phyloP scores from a whole-genome alignment of 2,888 invertebrate species.

The Plusia festucae region DNA sequence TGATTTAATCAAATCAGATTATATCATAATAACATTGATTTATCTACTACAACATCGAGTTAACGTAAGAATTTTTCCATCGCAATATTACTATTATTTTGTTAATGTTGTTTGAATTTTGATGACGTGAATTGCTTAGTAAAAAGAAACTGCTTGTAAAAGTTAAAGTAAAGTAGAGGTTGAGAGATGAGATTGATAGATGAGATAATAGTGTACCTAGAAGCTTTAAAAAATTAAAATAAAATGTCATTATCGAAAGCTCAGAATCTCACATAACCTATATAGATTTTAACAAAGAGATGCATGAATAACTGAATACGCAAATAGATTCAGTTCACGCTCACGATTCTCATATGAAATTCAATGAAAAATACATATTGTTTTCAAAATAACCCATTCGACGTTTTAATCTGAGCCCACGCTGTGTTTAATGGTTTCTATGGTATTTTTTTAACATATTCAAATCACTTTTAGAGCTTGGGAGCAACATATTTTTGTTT shows the following conservation, averaged over 20 bases:
- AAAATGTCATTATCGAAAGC: neutral
- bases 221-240: neutral
- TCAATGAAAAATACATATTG: conserved; percentile 44
- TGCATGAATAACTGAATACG: conserved; percentile 47
- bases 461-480: conserved; percentile 15
- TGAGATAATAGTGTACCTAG: too few species aligned
- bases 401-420: conserved; percentile 16
- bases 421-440: conserved; percentile 13
- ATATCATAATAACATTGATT: neutral
- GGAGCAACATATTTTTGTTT: neutral
- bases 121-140: too few species aligned
- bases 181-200: too few species aligned
- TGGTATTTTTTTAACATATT: conserved; percentile 11
- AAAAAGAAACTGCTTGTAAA: too few species aligned
- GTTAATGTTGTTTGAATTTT: too few species aligned
- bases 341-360: conserved; percentile 29
- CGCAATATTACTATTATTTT: too few species aligned
- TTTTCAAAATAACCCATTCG: conserved; percentile 35
- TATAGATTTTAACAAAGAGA: conserved; percentile 41
- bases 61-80: too few species aligned
- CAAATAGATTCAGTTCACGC: conserved; percentile 45
- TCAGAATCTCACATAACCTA: conserved; percentile 10
- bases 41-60: neutral
- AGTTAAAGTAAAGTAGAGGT: too few species aligned
- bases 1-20: conserved; percentile 2